Conservation (phyloP, 2,113 vertebrate species). For the Indicator indicator region DNA sequence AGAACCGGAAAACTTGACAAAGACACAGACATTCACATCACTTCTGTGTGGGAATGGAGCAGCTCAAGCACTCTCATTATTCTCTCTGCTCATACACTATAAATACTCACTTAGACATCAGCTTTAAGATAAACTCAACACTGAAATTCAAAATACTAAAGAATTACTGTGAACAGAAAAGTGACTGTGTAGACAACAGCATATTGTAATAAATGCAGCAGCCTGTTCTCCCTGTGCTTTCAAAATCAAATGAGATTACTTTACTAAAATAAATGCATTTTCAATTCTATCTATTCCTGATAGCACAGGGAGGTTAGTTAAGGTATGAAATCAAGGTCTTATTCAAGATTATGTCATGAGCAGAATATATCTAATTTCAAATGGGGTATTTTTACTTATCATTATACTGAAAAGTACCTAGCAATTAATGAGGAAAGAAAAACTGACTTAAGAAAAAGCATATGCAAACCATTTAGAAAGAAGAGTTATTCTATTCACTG, state of each 20-base stretch:
- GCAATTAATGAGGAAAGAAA: neutral
- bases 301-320: neutral
- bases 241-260: neutral
- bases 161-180: neutral
- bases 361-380: neutral
- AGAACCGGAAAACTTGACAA: neutral
- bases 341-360: neutral
- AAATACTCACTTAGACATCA: neutral
- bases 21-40: neutral
- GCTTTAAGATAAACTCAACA: neutral
- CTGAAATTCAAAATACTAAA: neutral
- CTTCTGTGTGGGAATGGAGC: neutral
- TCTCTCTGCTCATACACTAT: neutral
- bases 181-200: neutral
- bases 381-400: neutral
- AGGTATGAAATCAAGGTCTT: neutral
- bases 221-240: neutral
- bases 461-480: neutral
- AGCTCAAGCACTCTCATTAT: neutral
- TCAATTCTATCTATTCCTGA: neutral
- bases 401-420: neutral
- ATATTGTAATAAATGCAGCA: neutral
- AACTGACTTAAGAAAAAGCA: neutral
- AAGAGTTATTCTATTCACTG: neutral
- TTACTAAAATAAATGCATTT: neutral